Conservation (phyloP, 2,888 invertebrate genomes). For the Tridacna crocea region DNA sequence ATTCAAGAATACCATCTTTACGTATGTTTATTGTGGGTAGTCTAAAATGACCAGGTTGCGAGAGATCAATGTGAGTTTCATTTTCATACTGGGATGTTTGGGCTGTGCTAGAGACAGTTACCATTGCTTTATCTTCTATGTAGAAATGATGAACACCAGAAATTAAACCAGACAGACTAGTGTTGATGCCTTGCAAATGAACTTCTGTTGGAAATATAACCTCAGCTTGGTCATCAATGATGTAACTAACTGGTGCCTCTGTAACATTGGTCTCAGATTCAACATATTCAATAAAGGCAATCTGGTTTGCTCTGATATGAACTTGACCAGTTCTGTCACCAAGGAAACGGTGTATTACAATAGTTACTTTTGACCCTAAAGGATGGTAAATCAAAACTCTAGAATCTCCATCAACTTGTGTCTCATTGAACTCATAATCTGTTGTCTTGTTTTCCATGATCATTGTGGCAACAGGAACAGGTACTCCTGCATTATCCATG, state of each 20-base stretch:
- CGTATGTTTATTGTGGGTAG: constrained; percentile 72
- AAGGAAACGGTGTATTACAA: constrained; percentile 68
- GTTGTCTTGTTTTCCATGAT: constrained; percentile 69
- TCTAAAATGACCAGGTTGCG: constrained; percentile 72
- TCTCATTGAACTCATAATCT: constrained; percentile 73
- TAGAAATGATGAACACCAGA: constrained; percentile 75
- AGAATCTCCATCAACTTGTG: constrained; percentile 69
- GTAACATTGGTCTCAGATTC: constrained; percentile 73
- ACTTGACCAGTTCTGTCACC: constrained; percentile 76
- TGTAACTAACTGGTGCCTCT: constrained; percentile 76
- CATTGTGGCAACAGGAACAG: constrained; percentile 70
- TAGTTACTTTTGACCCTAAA: constrained; percentile 42
- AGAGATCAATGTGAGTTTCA: constrained; percentile 57
- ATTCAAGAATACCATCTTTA: constrained; percentile 63
- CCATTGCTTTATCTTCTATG: constrained; percentile 66
- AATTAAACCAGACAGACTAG: constrained; percentile 68
- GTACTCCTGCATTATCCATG: constrained; percentile 69
- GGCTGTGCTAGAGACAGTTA: constrained; percentile 67
- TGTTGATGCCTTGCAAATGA: constrained; percentile 74
- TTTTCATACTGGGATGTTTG: constrained; percentile 73
- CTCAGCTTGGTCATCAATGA: constrained; percentile 71
- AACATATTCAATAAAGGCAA: constrained; percentile 67
- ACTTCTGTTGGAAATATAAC: constrained; percentile 75
- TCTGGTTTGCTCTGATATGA: constrained; percentile 69
- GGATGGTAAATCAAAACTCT: constrained; percentile 72